Percentiles rank a stretch among this genome's conserved stretches.
These are phyloP conservation scores for Nebria ingens DNA, from an alignment of 1,140 invertebrate species.

Conservation along the genomic window DNA sequence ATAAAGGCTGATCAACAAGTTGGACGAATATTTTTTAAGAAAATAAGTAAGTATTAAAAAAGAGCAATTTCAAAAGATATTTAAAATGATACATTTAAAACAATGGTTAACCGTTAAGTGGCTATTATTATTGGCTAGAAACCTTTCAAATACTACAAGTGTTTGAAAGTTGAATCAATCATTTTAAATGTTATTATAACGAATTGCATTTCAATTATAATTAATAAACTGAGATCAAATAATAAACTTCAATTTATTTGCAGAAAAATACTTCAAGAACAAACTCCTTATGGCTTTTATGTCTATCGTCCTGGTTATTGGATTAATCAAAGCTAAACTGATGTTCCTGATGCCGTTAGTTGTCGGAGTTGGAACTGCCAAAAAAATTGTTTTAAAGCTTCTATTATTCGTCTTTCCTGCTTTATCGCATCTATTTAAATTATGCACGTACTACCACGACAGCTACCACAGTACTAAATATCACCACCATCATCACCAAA, in stretches of 20 bases:
- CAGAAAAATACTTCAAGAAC: constrained; percentile 66
- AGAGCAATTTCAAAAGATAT: constrained; percentile 25
- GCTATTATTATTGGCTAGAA: neutral
- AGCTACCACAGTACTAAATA: constrained; percentile 57
- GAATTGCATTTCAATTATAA: neutral
- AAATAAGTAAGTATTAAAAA: constrained; percentile 67
- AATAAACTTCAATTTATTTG: constrained; percentile 25
- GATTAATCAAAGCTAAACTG: constrained; percentile 65
- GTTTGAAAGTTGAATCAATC: too few species aligned
- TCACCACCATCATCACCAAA: constrained; percentile 69
- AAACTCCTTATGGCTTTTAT: constrained; percentile 61
- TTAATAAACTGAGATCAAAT: neutral
- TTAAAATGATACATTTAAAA: neutral
- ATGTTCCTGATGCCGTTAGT: constrained; percentile 63
- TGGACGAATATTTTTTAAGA: constrained; percentile 57
- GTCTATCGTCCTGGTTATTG: constrained; percentile 63
- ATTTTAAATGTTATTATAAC: too few species aligned
- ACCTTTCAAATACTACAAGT: too few species aligned
- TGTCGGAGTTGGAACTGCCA: constrained; percentile 65
- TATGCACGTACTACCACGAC: constrained; percentile 69
- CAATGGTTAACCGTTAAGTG: neutral
- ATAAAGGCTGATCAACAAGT: constrained; percentile 32
- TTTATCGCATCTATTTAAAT: constrained; percentile 68
- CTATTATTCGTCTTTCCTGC: constrained; percentile 71
- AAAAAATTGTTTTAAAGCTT: constrained; percentile 69